phyloP scores from a whole-genome alignment of 37 sponge, comb jelly and placozoan species.

The Halisarca cf. caerulea region DNA sequence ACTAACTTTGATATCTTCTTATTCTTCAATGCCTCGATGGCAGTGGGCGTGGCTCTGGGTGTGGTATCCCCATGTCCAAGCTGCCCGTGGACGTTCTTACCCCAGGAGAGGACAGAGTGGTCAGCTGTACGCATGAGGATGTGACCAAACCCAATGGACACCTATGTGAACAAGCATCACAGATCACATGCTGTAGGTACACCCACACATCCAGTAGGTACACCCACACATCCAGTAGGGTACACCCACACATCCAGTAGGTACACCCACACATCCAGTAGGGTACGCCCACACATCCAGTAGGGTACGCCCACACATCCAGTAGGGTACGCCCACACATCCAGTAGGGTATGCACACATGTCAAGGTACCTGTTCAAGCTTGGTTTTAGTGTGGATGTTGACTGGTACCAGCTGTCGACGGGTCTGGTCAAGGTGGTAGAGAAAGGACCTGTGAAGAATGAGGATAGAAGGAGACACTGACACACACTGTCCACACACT shows the following conservation, averaged over 20 bases:
- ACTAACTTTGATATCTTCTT: constrained; percentile 53
- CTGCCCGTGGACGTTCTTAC: constrained; percentile 81
- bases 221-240: too few species aligned
- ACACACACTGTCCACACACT: background rate
- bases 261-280: too few species aligned
- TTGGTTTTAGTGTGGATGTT: constrained; percentile 32
- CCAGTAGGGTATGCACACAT: too few species aligned
- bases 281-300: too few species aligned
- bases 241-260: too few species aligned
- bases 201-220: too few species aligned
- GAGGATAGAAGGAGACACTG: too few species aligned
- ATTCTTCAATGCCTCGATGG: constrained; percentile 61
- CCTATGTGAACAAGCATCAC: too few species aligned
- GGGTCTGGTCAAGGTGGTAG: constrained; percentile 54
- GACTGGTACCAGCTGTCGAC: constrained; percentile 37
- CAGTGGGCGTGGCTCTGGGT: constrained; percentile 31
- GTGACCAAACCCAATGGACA: constrained; percentile 81
- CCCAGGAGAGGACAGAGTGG: constrained; percentile 85
- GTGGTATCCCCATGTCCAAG: constrained; percentile 80
- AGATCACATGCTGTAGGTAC: too few species aligned
- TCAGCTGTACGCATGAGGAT: constrained; percentile 71
- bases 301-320: too few species aligned
- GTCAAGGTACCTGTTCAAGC: constrained; percentile 58
- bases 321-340: too few species aligned
- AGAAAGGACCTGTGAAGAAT: constrained; percentile 53